A percentile compares a stretch with the other conserved stretches of the same genome.
phyloP scores from a whole-genome alignment of 2,888 invertebrate species.

The Drosophila monieri region DNA sequence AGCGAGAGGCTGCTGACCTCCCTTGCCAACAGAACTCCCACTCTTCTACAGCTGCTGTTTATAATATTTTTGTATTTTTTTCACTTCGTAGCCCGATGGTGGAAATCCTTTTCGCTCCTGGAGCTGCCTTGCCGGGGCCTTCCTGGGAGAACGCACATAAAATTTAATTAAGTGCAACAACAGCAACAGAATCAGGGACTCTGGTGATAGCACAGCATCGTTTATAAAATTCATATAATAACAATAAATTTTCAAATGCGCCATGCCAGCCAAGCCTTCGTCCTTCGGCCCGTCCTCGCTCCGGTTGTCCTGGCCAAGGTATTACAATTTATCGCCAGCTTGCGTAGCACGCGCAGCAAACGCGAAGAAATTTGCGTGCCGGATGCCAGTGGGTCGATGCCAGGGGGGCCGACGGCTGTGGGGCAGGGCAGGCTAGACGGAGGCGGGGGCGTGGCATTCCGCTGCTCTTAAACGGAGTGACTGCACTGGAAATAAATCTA shows the following conservation, averaged over 20 bases:
- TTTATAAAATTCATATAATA: constrained; percentile 81
- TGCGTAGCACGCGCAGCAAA: constrained; percentile 74
- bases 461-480: background rate
- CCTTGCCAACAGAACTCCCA: background rate
- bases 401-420: background rate
- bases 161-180: constrained; percentile 79
- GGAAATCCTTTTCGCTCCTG: constrained; percentile 31
- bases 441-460: background rate
- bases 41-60: constrained; percentile 15
- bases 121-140: background rate
- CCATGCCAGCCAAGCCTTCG: constrained; percentile 45
- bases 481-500: background rate
- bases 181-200: constrained; percentile 43
- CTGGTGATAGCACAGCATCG: constrained; percentile 51
- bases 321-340: constrained; percentile 75
- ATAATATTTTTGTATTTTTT: constrained; percentile 19
- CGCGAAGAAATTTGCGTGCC: constrained; percentile 59
- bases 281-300: background rate
- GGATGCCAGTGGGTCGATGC: constrained; percentile 25
- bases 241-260: constrained; percentile 78
- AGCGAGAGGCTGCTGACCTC: constrained; percentile 19
- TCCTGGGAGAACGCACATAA: constrained; percentile 57
- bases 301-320: constrained; percentile 53
- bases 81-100: background rate
- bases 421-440: background rate